Evolutionary conservation across 1,140 invertebrate species (phyloP).

Genomic region (Calycopis cecrops): DNA sequence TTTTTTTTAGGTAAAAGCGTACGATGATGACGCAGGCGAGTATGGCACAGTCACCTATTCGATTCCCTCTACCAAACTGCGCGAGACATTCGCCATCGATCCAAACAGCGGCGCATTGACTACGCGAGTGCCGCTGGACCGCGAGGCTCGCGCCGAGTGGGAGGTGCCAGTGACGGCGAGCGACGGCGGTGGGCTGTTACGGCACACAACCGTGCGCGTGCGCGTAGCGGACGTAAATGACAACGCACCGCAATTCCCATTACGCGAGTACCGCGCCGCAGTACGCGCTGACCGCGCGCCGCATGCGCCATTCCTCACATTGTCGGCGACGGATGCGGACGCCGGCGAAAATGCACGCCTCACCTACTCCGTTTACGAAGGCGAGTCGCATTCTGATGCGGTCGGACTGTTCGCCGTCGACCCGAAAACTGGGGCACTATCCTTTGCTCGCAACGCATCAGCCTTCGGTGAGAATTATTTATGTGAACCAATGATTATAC

Average conservation of each 20-base stretch:
- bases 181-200: constrained; percentile 88
- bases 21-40: constrained; percentile 88
- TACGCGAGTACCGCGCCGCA: constrained; percentile 87
- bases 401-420: constrained; percentile 82
- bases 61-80: constrained; percentile 86
- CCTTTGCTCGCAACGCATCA: constrained; percentile 76
- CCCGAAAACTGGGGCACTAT: constrained; percentile 81
- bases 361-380: constrained; percentile 84
- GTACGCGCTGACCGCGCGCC: constrained; percentile 81
- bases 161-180: constrained; percentile 89
- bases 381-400: constrained; percentile 74
- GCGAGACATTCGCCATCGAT: constrained; percentile 87
- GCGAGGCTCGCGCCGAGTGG: constrained; percentile 84
- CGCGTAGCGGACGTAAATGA: constrained; percentile 91
- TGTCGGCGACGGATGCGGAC: constrained; percentile 78
- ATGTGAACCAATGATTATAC: too few relatives aligned
- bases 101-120: constrained; percentile 86
- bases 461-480: constrained; percentile 65
- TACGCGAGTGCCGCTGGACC: constrained; percentile 85
- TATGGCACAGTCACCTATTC: constrained; percentile 87
- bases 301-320: constrained; percentile 78
- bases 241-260: constrained; percentile 87
- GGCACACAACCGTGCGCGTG: constrained; percentile 86
- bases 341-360: constrained; percentile 81
- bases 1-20: constrained; percentile 80